Evolutionary conservation across 1,140 invertebrate species (phyloP), one percentile per base, ranked within the genome.

Genomic region (Nylanderia fulva): DNA sequence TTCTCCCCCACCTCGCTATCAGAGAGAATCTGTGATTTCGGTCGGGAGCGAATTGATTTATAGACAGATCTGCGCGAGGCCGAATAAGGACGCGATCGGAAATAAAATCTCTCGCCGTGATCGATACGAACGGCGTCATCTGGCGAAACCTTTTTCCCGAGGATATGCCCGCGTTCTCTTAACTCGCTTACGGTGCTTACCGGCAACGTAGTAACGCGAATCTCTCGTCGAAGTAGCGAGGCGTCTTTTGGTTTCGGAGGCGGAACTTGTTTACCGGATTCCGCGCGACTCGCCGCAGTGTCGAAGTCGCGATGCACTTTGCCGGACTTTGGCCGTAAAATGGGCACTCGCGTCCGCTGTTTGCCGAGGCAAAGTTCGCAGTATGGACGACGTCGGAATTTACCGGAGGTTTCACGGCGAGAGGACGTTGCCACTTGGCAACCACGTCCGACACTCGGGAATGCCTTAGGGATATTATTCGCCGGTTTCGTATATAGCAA

Each of bases 381-480:
- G 45, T 60, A 60, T 36, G 27, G 56, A 86, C 54, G 68, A 64
- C 56, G 85, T 69, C 56, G 79, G 88, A 89, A 89, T 89, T 89
- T 89, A 79, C 87, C 24, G 64, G 72, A 75, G 72, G 84, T 84
- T 88, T 75, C 88, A 56, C 24, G 54, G 84, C 52, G 75, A 77
- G 72, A 86, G 68, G 66, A 85, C 74, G 84, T 89, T 84, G 69
- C 85, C 71, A 85, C 88, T 90, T 27, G 66, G 69, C 85, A 86
- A 89, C 85, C 85, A 68, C 86, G 85, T 77, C 71, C 66, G 88
- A 89, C 88, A 76, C 68, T 85, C 61, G 54, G 85, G 90, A 89
- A 91, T 91, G 88, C 88, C 90, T 91, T 90, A 86, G 90, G 89
- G 90, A 86, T 84, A 86, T 84, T 75, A 84, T 76, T 86, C 74